A percentile compares a stretch with the other conserved stretches of the same genome.
Evolutionary conservation across 1,140 invertebrate species (phyloP).

Genomic region (Megalopta genalis): DNA sequence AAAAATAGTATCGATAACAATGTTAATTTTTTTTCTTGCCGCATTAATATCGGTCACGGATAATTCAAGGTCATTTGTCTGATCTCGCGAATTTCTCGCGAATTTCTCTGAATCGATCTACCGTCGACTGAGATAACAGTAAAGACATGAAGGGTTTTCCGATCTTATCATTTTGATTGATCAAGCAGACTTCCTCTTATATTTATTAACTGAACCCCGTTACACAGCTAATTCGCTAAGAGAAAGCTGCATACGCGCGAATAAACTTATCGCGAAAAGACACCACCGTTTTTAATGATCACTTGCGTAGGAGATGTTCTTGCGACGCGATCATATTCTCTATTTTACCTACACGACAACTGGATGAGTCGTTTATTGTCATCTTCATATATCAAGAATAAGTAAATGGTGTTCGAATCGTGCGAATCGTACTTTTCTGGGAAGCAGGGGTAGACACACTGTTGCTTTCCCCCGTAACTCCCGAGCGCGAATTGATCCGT

Average conservation of each 20-base stretch:
- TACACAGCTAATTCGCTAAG: neutral
- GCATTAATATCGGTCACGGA: constrained; percentile 18
- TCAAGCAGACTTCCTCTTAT: neutral
- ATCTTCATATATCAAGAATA: constrained; percentile 22
- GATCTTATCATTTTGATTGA: neutral
- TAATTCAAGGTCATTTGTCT: constrained; percentile 32
- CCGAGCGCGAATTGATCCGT: constrained; percentile 68
- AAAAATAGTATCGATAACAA: neutral
- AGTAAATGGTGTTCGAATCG: constrained; percentile 27
- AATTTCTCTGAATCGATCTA: constrained; percentile 5
- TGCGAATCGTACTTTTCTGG: constrained; percentile 51
- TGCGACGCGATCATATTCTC: constrained; percentile 2
- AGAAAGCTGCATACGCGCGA: neutral
- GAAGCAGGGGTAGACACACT: constrained; percentile 60
- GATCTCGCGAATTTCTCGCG: constrained; percentile 13
- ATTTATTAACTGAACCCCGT: constrained; percentile 8
- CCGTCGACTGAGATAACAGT: too few relatives aligned
- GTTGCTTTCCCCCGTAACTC: constrained; percentile 66
- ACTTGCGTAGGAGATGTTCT: neutral
- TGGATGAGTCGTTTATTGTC: constrained; percentile 29
- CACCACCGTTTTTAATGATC: neutral
- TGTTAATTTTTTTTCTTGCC: neutral
- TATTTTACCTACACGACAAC: constrained; percentile 26
- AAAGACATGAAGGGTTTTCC: neutral
- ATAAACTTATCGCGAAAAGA: neutral